These are phyloP conservation scores for Pseudomyrmex sp. DNA, from an alignment of 1,140 invertebrate genomes.

Conservation along the genomic window DNA sequence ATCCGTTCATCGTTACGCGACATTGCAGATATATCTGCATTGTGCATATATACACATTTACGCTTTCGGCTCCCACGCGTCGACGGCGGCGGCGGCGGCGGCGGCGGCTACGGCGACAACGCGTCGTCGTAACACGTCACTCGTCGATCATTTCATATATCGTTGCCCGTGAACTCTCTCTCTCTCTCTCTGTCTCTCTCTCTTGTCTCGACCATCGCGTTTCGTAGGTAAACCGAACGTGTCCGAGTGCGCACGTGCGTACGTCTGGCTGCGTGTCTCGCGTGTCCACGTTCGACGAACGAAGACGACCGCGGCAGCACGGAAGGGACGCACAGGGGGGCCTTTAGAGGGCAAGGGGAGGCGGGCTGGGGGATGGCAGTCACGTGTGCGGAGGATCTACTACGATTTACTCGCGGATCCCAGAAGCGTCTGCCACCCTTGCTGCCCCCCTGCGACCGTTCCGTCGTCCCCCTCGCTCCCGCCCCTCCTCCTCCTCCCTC, in stretches of 20 bases:
- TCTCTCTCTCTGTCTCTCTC: too few species aligned
- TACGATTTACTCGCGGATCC: conserved; percentile 77
- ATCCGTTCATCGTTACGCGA: conserved; percentile 21
- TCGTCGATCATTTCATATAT: conserved; percentile 64
- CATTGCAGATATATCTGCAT: conserved; percentile 5
- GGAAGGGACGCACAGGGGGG: conserved; percentile 12
- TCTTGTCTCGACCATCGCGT: background rate
- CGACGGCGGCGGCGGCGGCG: background rate
- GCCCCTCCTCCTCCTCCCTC: conserved; percentile 38
- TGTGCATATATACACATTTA: background rate
- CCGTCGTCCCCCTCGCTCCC: conserved; percentile 62
- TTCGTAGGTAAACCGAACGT: conserved; percentile 63
- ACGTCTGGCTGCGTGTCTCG: conserved; percentile 67
- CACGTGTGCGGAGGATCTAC: conserved; percentile 72
- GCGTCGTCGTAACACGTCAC: conserved; percentile 45
- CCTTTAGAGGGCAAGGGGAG: conserved; percentile 38
- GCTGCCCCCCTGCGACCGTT: conserved; percentile 46
- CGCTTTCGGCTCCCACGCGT: conserved; percentile 53
- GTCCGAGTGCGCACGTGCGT: conserved; percentile 66
- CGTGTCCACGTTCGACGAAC: conserved; percentile 61
- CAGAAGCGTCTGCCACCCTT: conserved; percentile 70
- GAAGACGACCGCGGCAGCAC: conserved; percentile 45
- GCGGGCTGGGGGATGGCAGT: conserved; percentile 25
- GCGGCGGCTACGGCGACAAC: background rate
- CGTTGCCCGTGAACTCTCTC: conserved; percentile 30